Evolutionary conservation across 2,888 invertebrate species (phyloP).

Genomic region (Cryptocheilus praepositus): DNA sequence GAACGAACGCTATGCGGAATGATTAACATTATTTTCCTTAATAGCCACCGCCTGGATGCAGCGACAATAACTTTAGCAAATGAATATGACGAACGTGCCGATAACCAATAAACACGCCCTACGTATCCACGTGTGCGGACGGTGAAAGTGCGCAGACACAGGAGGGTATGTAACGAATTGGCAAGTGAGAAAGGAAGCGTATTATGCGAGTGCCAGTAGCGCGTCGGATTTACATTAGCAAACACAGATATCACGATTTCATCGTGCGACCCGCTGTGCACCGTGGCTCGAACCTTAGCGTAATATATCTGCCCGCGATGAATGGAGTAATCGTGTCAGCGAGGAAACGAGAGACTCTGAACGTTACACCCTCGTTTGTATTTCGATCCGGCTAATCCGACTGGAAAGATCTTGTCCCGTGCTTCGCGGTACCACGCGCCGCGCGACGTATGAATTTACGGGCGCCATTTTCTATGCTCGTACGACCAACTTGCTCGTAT

Average conservation of each 20-base stretch:
- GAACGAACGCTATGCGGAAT: constrained; percentile 20
- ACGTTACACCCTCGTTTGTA: constrained; percentile 16
- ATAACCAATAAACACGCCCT: no score
- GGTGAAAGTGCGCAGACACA: no score
- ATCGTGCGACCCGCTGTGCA: constrained; percentile 41
- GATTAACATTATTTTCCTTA: constrained; percentile 20
- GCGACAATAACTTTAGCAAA: no score
- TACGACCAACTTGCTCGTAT: no score
- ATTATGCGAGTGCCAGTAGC: constrained; percentile 39
- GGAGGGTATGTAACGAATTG: no score
- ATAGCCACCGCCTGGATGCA: constrained; percentile 15
- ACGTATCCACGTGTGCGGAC: no score
- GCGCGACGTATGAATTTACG: constrained; percentile 9
- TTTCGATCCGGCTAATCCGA: constrained; percentile 1
- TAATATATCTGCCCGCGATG: constrained; percentile 43
- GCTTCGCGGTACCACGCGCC: not conserved
- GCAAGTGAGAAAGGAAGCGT: no score
- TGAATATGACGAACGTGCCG: no score
- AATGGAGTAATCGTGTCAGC: constrained; percentile 45
- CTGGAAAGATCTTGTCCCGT: no score
- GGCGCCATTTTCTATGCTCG: no score
- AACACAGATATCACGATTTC: constrained; percentile 50
- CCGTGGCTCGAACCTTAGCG: constrained; percentile 12
- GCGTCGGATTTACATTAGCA: constrained; percentile 45
- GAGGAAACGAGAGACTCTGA: constrained; percentile 25